phyloP scores from a whole-genome alignment of 2,888 invertebrate genomes.

The Epirrhoe tristata region DNA sequence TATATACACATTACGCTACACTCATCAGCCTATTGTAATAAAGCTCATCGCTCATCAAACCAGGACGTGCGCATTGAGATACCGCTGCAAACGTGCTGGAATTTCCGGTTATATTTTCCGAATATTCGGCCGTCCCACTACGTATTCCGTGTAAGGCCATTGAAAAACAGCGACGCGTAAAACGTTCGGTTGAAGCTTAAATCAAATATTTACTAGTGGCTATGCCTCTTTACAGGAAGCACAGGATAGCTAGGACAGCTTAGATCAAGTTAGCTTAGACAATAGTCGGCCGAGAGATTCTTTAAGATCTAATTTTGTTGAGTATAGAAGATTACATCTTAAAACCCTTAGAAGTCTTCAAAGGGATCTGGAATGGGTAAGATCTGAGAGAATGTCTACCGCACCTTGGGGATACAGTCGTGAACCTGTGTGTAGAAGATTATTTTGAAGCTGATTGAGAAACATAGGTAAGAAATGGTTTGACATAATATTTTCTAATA shows the following conservation, averaged over 20 bases:
- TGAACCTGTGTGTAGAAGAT: too few species aligned
- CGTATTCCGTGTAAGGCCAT: conserved; percentile 37
- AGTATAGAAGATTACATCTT: too few species aligned
- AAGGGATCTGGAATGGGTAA: too few species aligned
- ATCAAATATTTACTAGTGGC: conserved; percentile 53
- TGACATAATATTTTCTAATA: too few species aligned
- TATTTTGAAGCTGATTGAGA: too few species aligned
- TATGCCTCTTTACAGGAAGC: conserved; percentile 12
- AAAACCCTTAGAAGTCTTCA: too few species aligned
- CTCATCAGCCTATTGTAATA: background rate
- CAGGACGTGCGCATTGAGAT: conserved; percentile 1
- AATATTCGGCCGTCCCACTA: conserved; percentile 12
- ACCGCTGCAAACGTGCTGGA: conserved; percentile 6
- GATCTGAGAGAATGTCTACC: too few species aligned
- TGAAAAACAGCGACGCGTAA: conserved; percentile 50
- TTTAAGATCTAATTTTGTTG: too few species aligned
- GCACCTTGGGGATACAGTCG: too few species aligned
- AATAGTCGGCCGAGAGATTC: background rate
- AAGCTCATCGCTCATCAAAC: conserved; percentile 15
- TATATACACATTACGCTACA: background rate
- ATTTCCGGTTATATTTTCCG: conserved; percentile 12
- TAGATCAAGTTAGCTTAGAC: too few species aligned
- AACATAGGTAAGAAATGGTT: too few species aligned
- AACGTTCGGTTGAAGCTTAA: conserved; percentile 45
- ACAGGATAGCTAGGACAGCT: background rate